Evolutionary conservation across 1,140 invertebrate species (phyloP).

Genomic region (Sitophilus oryzae): DNA sequence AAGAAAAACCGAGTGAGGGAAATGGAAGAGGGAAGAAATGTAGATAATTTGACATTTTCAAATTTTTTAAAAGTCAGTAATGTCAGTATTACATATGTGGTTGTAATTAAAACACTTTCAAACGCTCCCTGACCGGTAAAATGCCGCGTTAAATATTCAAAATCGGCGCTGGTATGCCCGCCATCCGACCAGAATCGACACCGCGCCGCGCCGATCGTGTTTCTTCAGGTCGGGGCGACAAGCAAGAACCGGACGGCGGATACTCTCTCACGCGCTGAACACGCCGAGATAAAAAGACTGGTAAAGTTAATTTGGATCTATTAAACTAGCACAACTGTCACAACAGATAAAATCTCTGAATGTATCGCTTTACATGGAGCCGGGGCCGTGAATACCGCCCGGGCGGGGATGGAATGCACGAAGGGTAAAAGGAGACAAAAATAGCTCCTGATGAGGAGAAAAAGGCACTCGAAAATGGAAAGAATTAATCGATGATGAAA

Average conservation of each 20-base stretch:
- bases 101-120: too few relatives aligned
- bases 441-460: background rate
- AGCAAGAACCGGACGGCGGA: slow-evolving; percentile 17
- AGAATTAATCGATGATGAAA: too few relatives aligned
- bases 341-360: slow-evolving; percentile 33
- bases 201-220: background rate
- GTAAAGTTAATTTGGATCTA: slow-evolving; percentile 39
- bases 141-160: background rate
- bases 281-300: slow-evolving; percentile 33
- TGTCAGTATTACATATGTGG: too few relatives aligned
- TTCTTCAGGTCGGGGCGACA: slow-evolving; percentile 9
- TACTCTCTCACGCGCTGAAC: too few relatives aligned
- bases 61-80: too few relatives aligned
- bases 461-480: background rate
- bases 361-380: slow-evolving; percentile 38
- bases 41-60: too few relatives aligned
- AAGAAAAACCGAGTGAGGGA: too few relatives aligned
- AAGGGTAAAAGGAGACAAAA: background rate
- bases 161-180: background rate
- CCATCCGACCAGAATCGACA: background rate
- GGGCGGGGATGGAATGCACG: slow-evolving; percentile 13
- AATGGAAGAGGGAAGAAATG: too few relatives aligned
- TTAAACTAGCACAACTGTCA: slow-evolving; percentile 41
- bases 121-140: too few relatives aligned
- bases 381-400: slow-evolving; percentile 12